Evolutionary conservation across 2,113 vertebrate species (phyloP).

Genomic region (Sylvietta virens): DNA sequence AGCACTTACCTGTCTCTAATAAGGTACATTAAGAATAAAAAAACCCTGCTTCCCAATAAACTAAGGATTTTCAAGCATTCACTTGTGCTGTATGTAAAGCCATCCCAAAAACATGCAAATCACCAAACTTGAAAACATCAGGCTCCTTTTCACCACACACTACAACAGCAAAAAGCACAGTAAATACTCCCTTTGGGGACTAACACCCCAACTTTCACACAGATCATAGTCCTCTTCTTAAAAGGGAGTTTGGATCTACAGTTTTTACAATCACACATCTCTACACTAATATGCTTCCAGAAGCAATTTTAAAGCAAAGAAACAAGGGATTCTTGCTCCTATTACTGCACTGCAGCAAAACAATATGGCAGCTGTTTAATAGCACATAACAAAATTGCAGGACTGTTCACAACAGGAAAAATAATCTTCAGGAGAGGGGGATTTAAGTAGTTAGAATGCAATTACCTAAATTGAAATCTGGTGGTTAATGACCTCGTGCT

Average conservation of each 20-base stretch:
- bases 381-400: conserved; percentile 17
- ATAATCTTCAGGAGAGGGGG: conserved; percentile 6
- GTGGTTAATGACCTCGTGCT: conserved; percentile 8
- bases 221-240: not conserved
- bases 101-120: not conserved
- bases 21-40: not conserved
- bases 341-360: conserved; percentile 40
- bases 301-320: not conserved
- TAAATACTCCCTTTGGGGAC: not conserved
- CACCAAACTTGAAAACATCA: not conserved
- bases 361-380: conserved; percentile 31
- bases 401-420: conserved; percentile 6
- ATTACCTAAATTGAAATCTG: conserved; percentile 47
- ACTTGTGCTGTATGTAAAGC: not conserved
- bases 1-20: not conserved
- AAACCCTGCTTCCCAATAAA: not conserved
- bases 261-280: not conserved
- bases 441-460: conserved; percentile 43
- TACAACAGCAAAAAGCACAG: not conserved
- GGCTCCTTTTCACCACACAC: not conserved
- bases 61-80: not conserved
- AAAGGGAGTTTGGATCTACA: not conserved
- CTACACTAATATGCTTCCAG: not conserved
- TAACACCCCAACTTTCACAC: not conserved
- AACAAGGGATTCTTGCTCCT: not conserved